A percentile compares a stretch with the other conserved stretches of the same genome.
Conservation (phyloP, 2,888 invertebrate genomes). For the Gastrophysa polygoni region DNA sequence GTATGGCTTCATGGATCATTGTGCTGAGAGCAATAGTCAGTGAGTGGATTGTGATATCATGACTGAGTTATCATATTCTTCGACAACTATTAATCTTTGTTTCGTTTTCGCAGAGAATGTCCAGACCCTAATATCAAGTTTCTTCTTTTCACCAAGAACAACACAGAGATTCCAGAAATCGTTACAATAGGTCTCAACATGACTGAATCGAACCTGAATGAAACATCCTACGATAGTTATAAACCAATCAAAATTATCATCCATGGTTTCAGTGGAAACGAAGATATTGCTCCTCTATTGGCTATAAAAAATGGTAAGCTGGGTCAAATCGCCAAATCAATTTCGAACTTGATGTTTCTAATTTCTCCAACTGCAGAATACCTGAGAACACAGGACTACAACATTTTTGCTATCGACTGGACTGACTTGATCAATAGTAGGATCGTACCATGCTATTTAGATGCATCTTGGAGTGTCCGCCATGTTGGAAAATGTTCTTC, state of each 20-base stretch:
- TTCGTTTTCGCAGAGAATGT: constrained; percentile 45
- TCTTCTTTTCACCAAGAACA: constrained; percentile 63
- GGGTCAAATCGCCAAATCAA: not conserved
- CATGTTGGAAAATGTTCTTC: constrained; percentile 68
- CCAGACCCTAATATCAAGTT: constrained; percentile 50
- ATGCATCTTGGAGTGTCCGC: constrained; percentile 67
- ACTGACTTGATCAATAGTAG: constrained; percentile 61
- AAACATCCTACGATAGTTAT: constrained; percentile 60
- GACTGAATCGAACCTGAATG: constrained; percentile 62
- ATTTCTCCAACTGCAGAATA: constrained; percentile 60
- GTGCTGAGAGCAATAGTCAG: no score
- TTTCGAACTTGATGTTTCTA: not conserved
- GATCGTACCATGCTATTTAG: constrained; percentile 65
- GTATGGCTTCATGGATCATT: no score
- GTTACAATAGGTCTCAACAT: constrained; percentile 58
- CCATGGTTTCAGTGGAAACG: constrained; percentile 72
- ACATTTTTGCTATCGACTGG: constrained; percentile 71
- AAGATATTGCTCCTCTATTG: constrained; percentile 64
- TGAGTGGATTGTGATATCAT: no score
- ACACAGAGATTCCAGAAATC: constrained; percentile 59
- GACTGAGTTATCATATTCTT: no score
- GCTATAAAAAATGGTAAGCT: constrained; percentile 63
- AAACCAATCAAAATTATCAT: constrained; percentile 68
- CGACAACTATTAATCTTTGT: no score
- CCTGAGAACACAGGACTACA: constrained; percentile 61